A percentile compares a stretch with the other conserved stretches of the same genome.
These are phyloP conservation scores for Chalcosyrphus nemorum DNA, from an alignment of 2,888 invertebrate species.

Conservation along the genomic window DNA sequence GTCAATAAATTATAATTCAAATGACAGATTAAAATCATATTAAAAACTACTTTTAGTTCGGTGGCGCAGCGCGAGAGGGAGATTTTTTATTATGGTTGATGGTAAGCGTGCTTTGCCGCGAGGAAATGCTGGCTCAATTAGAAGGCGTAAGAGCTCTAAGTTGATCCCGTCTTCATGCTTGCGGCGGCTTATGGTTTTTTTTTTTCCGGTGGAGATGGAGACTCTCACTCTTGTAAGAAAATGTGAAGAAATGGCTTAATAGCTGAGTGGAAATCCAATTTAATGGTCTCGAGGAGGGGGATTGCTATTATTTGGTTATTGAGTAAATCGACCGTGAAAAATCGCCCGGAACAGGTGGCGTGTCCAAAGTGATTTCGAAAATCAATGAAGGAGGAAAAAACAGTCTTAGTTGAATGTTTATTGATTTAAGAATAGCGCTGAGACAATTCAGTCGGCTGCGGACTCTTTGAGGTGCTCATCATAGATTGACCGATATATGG, in stretches of 20 bases:
- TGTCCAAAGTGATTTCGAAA: constrained; percentile 12
- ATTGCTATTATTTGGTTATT: constrained; percentile 46
- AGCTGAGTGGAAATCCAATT: constrained; percentile 38
- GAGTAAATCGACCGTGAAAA: constrained; percentile 38
- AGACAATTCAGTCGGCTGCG: constrained; percentile 21
- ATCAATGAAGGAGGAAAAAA: background rate
- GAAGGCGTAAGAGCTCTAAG: background rate
- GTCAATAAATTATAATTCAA: constrained; percentile 66
- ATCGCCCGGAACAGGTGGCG: constrained; percentile 32
- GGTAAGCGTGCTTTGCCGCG: background rate
- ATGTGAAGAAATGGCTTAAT: constrained; percentile 59
- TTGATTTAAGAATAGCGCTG: constrained; percentile 42
- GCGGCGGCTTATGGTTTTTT: constrained; percentile 32
- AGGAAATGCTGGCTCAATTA: constrained; percentile 43
- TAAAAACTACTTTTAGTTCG: constrained; percentile 49
- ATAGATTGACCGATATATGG: constrained; percentile 33
- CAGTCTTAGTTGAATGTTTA: constrained; percentile 33
- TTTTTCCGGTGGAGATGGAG: constrained; percentile 10
- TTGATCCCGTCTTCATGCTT: background rate
- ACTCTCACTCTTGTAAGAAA: constrained; percentile 26
- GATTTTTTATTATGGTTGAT: background rate
- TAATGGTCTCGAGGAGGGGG: background rate
- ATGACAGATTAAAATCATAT: constrained; percentile 69
- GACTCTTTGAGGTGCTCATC: constrained; percentile 53
- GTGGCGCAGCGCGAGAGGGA: background rate